Evolutionary conservation across 1,140 invertebrate genomes (phyloP), one percentile per base, ranked within the genome.

Genomic region (Aphis craccivora): DNA sequence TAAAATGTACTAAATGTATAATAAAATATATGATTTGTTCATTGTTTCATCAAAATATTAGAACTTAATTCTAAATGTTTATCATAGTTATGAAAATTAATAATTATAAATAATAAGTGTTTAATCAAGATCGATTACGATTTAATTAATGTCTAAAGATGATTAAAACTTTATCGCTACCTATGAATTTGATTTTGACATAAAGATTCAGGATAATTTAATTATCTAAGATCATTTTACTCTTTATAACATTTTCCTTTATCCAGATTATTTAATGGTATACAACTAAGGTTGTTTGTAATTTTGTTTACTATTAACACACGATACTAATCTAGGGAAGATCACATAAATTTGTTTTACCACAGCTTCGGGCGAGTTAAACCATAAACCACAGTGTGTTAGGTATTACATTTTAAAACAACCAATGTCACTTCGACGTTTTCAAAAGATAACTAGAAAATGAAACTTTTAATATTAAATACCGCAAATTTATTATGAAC

Each of bases 381-480:
- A 40, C 2, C 1, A 0, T 87, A 87, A 9, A 35, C 86, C 45
- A 87, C 30, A 35, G 14, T 87, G 45, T 87, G 5, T 48, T 87
- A n/a, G n/a, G n/a, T n/a, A 87, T 87, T 87, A 51, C 48, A 87
- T 87, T 48, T 87, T 23, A 48, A 87, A 87, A 87, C 45, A 87
- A 87, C 48, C 84, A 87, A 51, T 87, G 48, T 87, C 7, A 11
- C 37, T 43, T 40, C 8, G 37, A n/a, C 60, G 22, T 23, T 84
- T 84, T 43, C 0, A 40, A 48, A 87, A 87, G 45, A 87, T 30
- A 51, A 51, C 8, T 18, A 14, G 37, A 43, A 43, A 18, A 30
- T 25, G 43, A 40, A 86, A 86, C 43, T 45, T 86, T 30, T 45
- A 76, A n/a, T n/a, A 76, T 86, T 86, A 86, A 43, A 23, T 45